These are phyloP conservation scores for Drosophila suzukii DNA, from an alignment of 1,140 invertebrate species.

Conservation along the genomic window DNA sequence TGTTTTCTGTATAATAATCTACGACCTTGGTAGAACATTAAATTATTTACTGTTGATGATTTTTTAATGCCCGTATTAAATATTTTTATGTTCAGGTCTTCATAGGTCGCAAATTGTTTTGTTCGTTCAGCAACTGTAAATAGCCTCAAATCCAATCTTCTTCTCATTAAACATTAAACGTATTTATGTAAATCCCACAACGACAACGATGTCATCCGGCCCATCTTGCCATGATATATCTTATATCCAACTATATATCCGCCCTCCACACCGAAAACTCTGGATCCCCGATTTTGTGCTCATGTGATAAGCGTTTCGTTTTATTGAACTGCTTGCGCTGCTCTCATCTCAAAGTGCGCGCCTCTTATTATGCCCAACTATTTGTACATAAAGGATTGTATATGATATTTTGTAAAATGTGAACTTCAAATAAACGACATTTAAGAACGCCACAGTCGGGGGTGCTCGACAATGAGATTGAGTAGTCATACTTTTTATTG, in stretches of 20 bases:
- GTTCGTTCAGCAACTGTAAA: slow-evolving; percentile 74
- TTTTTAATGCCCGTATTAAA: too few relatives aligned
- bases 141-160: slow-evolving; percentile 71
- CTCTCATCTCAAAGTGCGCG: slow-evolving; percentile 58
- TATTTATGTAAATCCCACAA: slow-evolving; percentile 66
- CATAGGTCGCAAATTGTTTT: slow-evolving; percentile 36
- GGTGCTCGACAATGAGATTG: slow-evolving; percentile 41
- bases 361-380: slow-evolving; percentile 38
- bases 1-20: too few relatives aligned
- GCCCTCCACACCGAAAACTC: not conserved
- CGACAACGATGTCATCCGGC: slow-evolving; percentile 38
- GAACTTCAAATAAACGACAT: slow-evolving; percentile 51
- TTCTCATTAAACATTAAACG: slow-evolving; percentile 79
- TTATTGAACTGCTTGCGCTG: slow-evolving; percentile 61
- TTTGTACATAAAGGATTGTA: slow-evolving; percentile 53
- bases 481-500: not conserved
- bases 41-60: not conserved
- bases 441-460: slow-evolving; percentile 37
- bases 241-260: slow-evolving; percentile 21
- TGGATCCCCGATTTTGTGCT: slow-evolving; percentile 55
- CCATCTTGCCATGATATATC: slow-evolving; percentile 37
- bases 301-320: slow-evolving; percentile 71
- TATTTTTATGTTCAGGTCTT: slow-evolving; percentile 2
- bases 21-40: too few relatives aligned
- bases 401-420: slow-evolving; percentile 54